Base-by-base conservation (phyloP, 2,888 invertebrate species). In the Macaria liturata region DNA sequence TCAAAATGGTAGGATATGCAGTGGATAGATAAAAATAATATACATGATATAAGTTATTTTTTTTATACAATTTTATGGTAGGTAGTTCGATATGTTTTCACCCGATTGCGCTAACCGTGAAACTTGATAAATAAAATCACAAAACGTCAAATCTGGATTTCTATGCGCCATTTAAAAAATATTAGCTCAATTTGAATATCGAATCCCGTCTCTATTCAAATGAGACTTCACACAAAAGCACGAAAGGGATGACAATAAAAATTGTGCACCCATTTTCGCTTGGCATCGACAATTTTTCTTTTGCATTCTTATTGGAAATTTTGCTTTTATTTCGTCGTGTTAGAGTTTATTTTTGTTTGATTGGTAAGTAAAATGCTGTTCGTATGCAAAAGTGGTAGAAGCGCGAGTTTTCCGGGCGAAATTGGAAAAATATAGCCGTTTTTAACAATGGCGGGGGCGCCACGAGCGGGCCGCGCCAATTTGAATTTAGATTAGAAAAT, bases 401-500 rank as follows among this genome's bases (percentile, higher is more conserved):
- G 75, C 72, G 76, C 74, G 78, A 83, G 83, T 85, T 85, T 84
- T 87, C 86, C 86, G 83, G 80, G 73, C 82, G 83, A 87, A 88
- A 88, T 88, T 88, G 88, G 87, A 87, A 89, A 89, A 89, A 89
- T 89, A 87, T 88, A 83, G 84, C 77, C 82, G 81, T 84, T 84
- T 83, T 82, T 84, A 59, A 85, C 85, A 84, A 87, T 84, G 82
- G 85, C 80, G 81, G 64, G 73, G 81, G 76, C 78, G 75, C 80
- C 78, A 75, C 72, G 74, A 72, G 67, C 74, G 74, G 70, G 72
- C 74, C 75, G 78, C 85, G 83, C 83, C 88, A 88, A 90, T 90
- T 90, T 90, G 89, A 90, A 90, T 90, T 88, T 89, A 90, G 89
- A 90, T 90, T 90, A 88, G 88, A 88, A 88, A 87, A 87, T 88